Conservation (phyloP, 1,140 invertebrate genomes). For the Tenebrio molitor region DNA sequence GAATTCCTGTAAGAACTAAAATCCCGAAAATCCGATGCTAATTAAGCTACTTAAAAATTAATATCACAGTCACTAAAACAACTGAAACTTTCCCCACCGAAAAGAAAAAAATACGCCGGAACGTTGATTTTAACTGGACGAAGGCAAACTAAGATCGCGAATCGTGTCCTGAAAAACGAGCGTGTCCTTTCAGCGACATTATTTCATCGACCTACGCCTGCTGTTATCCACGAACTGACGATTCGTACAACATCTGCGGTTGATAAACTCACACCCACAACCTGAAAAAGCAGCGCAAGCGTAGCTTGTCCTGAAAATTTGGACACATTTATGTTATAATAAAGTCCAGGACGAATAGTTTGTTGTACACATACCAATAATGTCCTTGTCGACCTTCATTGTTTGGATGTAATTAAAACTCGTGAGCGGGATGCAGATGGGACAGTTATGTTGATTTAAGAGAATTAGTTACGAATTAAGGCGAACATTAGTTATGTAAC, state of each 20-base stretch:
- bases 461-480: constrained; percentile 12
- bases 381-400: neutral
- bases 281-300: constrained; percentile 32
- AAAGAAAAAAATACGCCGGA: neutral
- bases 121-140: neutral
- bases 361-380: constrained; percentile 18
- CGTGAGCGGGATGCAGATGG: constrained; percentile 4
- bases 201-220: neutral
- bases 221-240: constrained; percentile 32
- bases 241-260: constrained; percentile 28
- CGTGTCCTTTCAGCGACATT: constrained; percentile 7
- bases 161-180: constrained; percentile 9
- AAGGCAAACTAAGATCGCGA: constrained; percentile 16
- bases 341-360: constrained; percentile 11
- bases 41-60: constrained; percentile 28
- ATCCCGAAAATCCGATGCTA: constrained; percentile 12
- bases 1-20: constrained; percentile 27
- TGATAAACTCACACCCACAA: constrained; percentile 30
- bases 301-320: constrained; percentile 23
- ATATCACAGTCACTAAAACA: constrained; percentile 44
- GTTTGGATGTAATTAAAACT: constrained; percentile 2
- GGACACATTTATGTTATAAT: neutral
- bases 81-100: neutral
- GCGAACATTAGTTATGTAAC: constrained; percentile 16
- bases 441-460: constrained; percentile 2